Base-by-base conservation (phyloP, 2,113 vertebrate species). In the Lepisosteus osseus region DNA sequence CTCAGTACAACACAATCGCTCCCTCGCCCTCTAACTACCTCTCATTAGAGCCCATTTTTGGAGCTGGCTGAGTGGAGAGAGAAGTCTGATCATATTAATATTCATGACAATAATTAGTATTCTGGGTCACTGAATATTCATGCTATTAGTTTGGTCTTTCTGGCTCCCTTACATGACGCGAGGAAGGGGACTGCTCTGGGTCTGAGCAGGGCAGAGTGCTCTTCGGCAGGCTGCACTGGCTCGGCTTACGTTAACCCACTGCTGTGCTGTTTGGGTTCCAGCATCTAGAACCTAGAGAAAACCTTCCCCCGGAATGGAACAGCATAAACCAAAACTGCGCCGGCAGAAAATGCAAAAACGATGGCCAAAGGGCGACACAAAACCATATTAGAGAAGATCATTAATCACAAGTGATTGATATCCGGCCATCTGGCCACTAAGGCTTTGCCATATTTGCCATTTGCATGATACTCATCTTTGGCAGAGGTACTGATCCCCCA, bases 31-130 rank as follows among this genome's bases (percentile, higher is more conserved):
- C 88, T 86, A 88, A 88, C 92, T 77, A 84, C 85, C 92, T 93
- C 93, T 95, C 95, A 96, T 96, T 97, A 96, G 82, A 92, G 93
- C 92, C 93, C 93, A 92, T 96, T 94, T 94, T 91, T 85, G 90
- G 92, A 92, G 93, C 92, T 47, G 94, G 90, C 93, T 94, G 93
- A 95, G 92, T 92, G 91, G 91, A 77, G 86, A 91, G 86, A 82
- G 77, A 85, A 91, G 93, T 94, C 94, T 94, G 91, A 96, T 93
- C 87, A 61, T 94, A 98, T 98, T 96, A 97, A 97, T 99, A 99
- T 98, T 99, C 95, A 98, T 97, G 95, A 95, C 92, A 88, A 94
- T 97, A 98, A 98, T 98, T 97, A 97, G 94, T 95, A 95, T 95
- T 93, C 95, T 93, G 96, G 95, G 95, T 97, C 95, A 94, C 95